A percentile compares a stretch with the other conserved stretches of the same genome.
Evolutionary conservation across 2,797 vertebrate species (phyloP).

Genomic region (Neopelma chrysocephalum): DNA sequence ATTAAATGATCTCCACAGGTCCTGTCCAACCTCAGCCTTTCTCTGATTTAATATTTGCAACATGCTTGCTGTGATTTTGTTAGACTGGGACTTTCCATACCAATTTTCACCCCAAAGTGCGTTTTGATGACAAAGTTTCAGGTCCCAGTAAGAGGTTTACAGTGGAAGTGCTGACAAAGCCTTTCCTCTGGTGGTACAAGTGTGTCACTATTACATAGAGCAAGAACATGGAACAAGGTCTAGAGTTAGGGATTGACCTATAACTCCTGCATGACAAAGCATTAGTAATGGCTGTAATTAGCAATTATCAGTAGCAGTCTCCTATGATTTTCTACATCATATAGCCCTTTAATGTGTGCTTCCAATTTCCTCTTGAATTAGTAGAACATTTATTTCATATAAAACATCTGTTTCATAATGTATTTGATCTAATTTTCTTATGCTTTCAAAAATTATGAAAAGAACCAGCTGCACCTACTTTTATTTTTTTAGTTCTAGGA

Average conservation of each 20-base stretch:
- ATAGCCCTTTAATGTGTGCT: constrained; percentile 39
- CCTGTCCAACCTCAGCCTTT: background rate
- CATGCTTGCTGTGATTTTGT: background rate
- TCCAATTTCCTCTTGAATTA: constrained; percentile 62
- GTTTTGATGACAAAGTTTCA: background rate
- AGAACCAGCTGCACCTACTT: background rate
- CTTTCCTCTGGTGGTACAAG: background rate
- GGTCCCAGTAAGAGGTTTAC: background rate
- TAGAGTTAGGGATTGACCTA: background rate
- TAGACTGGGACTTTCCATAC: background rate
- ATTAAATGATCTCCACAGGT: background rate
- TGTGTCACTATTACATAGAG: background rate
- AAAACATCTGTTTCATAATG: constrained; percentile 5
- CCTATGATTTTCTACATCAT: constrained; percentile 41
- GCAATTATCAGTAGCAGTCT: constrained; percentile 8
- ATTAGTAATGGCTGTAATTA: background rate
- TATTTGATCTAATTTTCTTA: background rate
- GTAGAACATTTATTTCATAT: constrained; percentile 21
- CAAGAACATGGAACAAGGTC: background rate
- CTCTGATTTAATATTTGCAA: background rate
- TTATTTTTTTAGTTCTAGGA: background rate
- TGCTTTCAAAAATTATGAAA: background rate
- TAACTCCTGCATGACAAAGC: background rate
- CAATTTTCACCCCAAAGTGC: background rate
- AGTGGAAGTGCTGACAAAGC: background rate